Conservation (phyloP, 2,888 invertebrate genomes). For the Mesodorylaimus sp. region DNA sequence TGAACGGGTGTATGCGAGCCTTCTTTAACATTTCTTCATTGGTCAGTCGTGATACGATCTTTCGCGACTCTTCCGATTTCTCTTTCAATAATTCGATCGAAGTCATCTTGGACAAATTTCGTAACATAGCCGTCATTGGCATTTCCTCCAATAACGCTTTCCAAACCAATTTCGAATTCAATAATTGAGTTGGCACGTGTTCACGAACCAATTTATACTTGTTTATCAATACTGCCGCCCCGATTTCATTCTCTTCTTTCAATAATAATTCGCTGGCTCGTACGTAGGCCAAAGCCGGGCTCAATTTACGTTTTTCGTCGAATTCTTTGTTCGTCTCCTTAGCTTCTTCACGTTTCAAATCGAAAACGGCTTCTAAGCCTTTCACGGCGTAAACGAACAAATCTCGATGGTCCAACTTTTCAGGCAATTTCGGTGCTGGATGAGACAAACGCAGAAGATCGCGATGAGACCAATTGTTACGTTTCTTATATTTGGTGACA, state of each 20-base stretch:
- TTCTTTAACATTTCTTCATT: conserved; percentile 18
- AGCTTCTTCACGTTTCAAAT: too few relatives aligned
- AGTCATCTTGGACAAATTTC: conserved; percentile 32
- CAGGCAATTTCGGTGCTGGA: too few relatives aligned
- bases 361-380: conserved; percentile 14
- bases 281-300: too few relatives aligned
- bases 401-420: conserved; percentile 14
- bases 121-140: conserved; percentile 33
- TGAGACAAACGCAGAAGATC: conserved; percentile 42
- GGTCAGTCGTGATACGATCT: conserved; percentile 18
- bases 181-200: conserved; percentile 48
- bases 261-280: too few relatives aligned
- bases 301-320: too few relatives aligned
- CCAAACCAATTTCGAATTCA: conserved; percentile 37
- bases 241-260: conserved; percentile 17
- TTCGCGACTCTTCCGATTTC: conserved; percentile 14
- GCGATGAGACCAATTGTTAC: conserved; percentile 51
- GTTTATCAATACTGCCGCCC: conserved; percentile 18
- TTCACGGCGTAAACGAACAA: conserved; percentile 20
- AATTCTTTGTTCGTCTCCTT: too few relatives aligned
- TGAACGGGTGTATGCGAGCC: conserved; percentile 31
- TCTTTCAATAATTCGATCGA: conserved; percentile 21
- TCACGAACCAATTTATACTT: conserved; percentile 43
- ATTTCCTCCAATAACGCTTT: conserved; percentile 28
- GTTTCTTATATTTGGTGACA: conserved; percentile 44